These are phyloP conservation scores for Aurelia aurita complex sp. Pacific DNA, from an alignment of 30 jellyfish, hydroid and myxozoan species.

Conservation along the genomic window DNA sequence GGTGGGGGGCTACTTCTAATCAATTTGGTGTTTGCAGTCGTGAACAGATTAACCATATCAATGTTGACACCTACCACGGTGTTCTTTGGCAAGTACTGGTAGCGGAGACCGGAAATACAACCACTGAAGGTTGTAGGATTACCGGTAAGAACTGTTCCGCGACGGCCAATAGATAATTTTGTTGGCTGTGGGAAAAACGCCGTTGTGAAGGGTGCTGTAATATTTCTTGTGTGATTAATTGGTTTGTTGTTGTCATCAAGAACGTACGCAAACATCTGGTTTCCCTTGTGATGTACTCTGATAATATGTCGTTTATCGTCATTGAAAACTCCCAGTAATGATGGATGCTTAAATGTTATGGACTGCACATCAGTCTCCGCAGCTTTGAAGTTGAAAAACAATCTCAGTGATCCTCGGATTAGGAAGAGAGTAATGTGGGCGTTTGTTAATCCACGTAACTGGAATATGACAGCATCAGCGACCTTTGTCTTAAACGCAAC, in stretches of 20 bases:
- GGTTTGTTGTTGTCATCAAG: slow-evolving; percentile 63
- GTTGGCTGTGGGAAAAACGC: slow-evolving; percentile 33
- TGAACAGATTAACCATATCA: slow-evolving; percentile 27
- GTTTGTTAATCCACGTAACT: slow-evolving; percentile 50
- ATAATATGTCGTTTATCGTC: slow-evolving; percentile 65
- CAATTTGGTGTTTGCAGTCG: background rate
- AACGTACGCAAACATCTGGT: slow-evolving; percentile 47
- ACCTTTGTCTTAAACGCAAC: slow-evolving; percentile 67
- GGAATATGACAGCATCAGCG: slow-evolving; percentile 41
- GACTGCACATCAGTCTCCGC: slow-evolving; percentile 49
- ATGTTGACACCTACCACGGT: slow-evolving; percentile 53
- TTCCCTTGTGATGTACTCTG: slow-evolving; percentile 66
- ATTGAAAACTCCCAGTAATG: slow-evolving; percentile 40
- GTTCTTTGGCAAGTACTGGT: slow-evolving; percentile 55
- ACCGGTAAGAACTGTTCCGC: slow-evolving; percentile 10
- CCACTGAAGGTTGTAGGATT: slow-evolving; percentile 59
- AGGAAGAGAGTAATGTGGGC: slow-evolving; percentile 58
- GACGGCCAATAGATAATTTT: slow-evolving; percentile 29
- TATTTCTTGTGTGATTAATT: slow-evolving; percentile 23
- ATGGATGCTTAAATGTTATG: slow-evolving; percentile 39
- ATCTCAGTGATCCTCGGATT: slow-evolving; percentile 27
- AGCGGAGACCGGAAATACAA: slow-evolving; percentile 69
- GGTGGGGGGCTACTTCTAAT: slow-evolving; percentile 23
- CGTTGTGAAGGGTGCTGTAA: slow-evolving; percentile 16
- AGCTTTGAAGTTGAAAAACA: slow-evolving; percentile 54